Percentiles rank a stretch among this genome's conserved stretches.
phyloP scores from a whole-genome alignment of 2,113 vertebrate species.

The Suncus etruscus region DNA sequence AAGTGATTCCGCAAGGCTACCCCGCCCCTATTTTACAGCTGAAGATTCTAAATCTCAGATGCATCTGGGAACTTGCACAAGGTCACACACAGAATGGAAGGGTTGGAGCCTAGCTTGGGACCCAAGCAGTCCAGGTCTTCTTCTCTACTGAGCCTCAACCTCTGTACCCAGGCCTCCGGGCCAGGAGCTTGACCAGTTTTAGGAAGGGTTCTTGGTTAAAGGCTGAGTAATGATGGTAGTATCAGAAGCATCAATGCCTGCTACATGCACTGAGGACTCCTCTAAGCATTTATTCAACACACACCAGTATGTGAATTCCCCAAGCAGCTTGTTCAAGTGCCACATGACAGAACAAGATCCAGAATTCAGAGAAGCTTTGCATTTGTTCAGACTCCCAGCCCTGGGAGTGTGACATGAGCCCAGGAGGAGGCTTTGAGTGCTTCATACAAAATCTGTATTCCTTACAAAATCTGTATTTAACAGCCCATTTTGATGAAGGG shows the following conservation, averaged over 20 bases:
- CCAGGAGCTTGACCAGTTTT: background rate
- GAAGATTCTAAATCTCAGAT: background rate
- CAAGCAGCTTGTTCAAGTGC: no score
- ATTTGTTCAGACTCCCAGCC: background rate
- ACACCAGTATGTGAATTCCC: background rate
- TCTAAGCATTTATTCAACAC: rapidly evolving
- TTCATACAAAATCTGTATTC: no score
- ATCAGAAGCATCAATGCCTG: no score
- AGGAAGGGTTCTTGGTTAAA: rapidly evolving
- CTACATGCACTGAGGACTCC: rapidly evolving
- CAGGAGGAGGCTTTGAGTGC: background rate
- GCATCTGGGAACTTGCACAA: background rate
- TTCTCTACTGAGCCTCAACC: no score
- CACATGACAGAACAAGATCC: no score
- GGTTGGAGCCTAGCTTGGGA: background rate
- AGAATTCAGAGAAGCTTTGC: no score
- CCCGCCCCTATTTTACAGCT: background rate
- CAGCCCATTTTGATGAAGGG: background rate
- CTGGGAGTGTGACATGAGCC: rapidly evolving
- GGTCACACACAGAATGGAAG: background rate
- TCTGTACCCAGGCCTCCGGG: background rate
- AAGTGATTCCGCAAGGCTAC: rapidly evolving
- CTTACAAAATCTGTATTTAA: background rate
- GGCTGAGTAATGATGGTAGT: background rate
- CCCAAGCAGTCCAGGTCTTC: background rate